Base-by-base conservation (phyloP, 2,888 invertebrate species). In the Lasius platythorax region DNA sequence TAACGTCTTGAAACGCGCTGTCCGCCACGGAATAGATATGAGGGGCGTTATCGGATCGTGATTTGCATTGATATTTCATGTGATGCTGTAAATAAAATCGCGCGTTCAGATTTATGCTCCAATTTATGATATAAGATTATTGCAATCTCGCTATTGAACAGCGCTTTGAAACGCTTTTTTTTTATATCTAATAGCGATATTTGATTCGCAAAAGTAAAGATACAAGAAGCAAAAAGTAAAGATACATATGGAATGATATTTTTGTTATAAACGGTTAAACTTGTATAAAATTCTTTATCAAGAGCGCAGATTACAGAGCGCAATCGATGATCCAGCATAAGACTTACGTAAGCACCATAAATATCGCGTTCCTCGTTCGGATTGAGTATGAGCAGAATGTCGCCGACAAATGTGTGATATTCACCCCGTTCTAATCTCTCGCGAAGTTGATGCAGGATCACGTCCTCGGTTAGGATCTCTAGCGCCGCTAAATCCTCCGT, bases 1-100 rank as follows among this genome's bases (percentile, higher is more conserved):
- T 95, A 95, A 98, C 98, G 93, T 98, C 97, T 95, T 99, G 98
- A 94, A 97, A 98, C 53, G 98, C 98, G 86, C 98, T 97, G 93
- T 99, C 98, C 12, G 98, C 98, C 33, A 98, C 97, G 3, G 98
- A 97, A 94, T 97, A 99, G 90, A 99, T 97, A 93, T 99, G 99
- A 0, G 99, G 98, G 56, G 97, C 97, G 94, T 98, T 98, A 93
- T 98, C 98, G 3, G 98, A 98, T 89, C 98, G 96, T 0, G 98
- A 98, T 95, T 98, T 98, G 93, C 96, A 97, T 93, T 96, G 96
- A 93, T 98, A 98, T 95, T 97, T 97, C 89, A 96, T 95, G 92
- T 98, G 98, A 91, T 96, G 96, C 98, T 98, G 95, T 73, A 96
- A 96, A 46, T 64, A 30, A 68, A 79, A 66, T 37, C 15, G 53